Evolutionary conservation across 1,140 invertebrate species (phyloP), one percentile per base, ranked within the genome.

Genomic region (Drosophila arawakana): DNA sequence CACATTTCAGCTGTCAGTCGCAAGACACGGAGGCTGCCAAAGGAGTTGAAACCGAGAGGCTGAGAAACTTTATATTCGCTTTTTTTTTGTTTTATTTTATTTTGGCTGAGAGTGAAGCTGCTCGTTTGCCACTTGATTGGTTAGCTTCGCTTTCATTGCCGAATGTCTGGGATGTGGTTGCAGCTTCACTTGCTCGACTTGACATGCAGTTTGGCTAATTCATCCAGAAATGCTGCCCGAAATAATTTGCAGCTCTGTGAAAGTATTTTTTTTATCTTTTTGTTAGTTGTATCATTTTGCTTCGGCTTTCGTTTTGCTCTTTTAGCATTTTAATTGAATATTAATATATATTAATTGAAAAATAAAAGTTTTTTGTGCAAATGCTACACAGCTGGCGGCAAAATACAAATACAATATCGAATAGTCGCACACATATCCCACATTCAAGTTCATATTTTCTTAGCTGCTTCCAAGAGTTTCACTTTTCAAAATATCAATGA

Each of bases 291-390:
- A 25, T 43, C n/a, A 47, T 39, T n/a, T 43, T 50, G 54, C 60
- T 69, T 73, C 66, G 37, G 49, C 57, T 70, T 63, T 75, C 47
- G 52, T 50, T 34, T 69, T 57, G 21, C 57, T 50, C 55, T 15
- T 37, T 49, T 75, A 59, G 67, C 79, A 86, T 79, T 88, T 86
- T 88, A 88, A 88, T 86, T 88, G 83, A 62, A 82, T 89, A 83
- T 86, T 88, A 86, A 86, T 88, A 83, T 59, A 82, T 89, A 83
- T 86, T 88, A 86, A 86, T 86, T 88, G 80, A 83, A 83, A 82
- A 80, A 61, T 72, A 88, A 86, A 80, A 80, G 81, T 84, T 72
- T 80, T 57, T 80, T 50, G 57, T 60, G 66, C 71, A 18, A 7
- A 18, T 72, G 15, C 46, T 65, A 44, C 70, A 69, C 69, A 72